phyloP scores from a whole-genome alignment of 2,113 vertebrate species.

The Pungitius pungitius region DNA sequence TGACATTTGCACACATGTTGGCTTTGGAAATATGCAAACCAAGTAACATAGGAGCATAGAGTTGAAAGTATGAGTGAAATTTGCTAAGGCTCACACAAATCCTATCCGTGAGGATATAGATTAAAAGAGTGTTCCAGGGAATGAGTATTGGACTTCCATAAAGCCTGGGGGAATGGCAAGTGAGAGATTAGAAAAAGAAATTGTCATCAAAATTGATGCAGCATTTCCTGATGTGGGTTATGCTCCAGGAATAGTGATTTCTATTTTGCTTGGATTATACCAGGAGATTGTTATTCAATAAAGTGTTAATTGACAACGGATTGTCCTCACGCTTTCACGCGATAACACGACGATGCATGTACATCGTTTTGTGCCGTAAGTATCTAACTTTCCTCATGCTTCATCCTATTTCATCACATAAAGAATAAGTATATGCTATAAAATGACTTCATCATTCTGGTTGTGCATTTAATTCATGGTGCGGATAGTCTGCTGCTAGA shows the following conservation, averaged over 20 bases:
- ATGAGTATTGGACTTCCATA: constrained; percentile 13
- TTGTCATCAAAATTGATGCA: neutral
- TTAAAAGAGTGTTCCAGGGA: constrained; percentile 1
- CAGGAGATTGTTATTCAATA: neutral
- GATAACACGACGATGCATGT: neutral
- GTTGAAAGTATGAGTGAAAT: neutral
- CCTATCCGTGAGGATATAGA: constrained; percentile 9
- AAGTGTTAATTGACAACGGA: neutral
- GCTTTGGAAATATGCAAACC: neutral
- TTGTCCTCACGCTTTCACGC: neutral
- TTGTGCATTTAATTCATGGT: too few relatives aligned
- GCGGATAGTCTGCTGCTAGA: neutral
- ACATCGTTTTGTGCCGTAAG: neutral
- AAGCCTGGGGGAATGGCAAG: neutral
- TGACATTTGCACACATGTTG: neutral
- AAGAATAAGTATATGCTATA: neutral
- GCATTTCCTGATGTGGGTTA: neutral
- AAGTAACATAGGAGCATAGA: neutral
- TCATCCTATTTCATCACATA: neutral
- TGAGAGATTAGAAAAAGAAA: constrained; percentile 13
- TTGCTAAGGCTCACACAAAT: constrained; percentile 2
- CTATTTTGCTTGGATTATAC: neutral
- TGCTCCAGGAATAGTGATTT: neutral
- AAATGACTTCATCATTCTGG: neutral
- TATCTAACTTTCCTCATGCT: neutral